Evolutionary conservation across 2,113 vertebrate genomes (phyloP).

Genomic region (Climacteris rufus): DNA sequence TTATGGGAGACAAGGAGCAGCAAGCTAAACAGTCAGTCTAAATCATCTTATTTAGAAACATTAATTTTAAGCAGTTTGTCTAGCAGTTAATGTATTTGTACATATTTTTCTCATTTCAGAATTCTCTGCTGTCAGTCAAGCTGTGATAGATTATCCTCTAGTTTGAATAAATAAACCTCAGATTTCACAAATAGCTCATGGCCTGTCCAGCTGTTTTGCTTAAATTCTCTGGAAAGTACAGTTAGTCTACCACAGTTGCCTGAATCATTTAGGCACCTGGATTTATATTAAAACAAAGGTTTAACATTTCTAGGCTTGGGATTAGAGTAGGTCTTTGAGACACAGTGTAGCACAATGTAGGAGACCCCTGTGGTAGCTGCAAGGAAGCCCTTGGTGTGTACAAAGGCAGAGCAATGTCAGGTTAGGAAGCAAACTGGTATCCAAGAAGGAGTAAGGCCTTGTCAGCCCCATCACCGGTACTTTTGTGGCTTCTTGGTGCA

Average conservation of each 20-base stretch:
- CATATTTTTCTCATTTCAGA: slow-evolving; percentile 16
- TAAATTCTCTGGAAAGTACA: neutral
- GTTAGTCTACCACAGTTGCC: neutral
- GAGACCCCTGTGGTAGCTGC: neutral
- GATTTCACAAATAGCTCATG: neutral
- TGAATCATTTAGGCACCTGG: neutral
- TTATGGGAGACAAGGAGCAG: neutral
- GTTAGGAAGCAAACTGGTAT: neutral
- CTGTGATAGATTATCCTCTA: neutral
- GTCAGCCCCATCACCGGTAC: neutral
- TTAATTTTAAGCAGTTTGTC: neutral
- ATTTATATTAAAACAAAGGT: slow-evolving; percentile 5
- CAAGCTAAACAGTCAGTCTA: slow-evolving; percentile 3
- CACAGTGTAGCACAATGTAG: neutral
- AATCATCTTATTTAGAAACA: neutral
- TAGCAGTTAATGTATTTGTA: neutral
- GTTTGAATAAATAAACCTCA: neutral
- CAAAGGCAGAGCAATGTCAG: neutral
- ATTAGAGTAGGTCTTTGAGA: neutral
- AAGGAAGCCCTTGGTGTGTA: neutral
- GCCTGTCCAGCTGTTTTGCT: neutral
- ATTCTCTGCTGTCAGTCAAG: neutral
- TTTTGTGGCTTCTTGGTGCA: neutral
- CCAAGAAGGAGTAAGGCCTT: neutral
- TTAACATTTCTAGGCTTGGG: neutral